phyloP scores from a whole-genome alignment of 2,888 invertebrate genomes.

The Dicycla oo region DNA sequence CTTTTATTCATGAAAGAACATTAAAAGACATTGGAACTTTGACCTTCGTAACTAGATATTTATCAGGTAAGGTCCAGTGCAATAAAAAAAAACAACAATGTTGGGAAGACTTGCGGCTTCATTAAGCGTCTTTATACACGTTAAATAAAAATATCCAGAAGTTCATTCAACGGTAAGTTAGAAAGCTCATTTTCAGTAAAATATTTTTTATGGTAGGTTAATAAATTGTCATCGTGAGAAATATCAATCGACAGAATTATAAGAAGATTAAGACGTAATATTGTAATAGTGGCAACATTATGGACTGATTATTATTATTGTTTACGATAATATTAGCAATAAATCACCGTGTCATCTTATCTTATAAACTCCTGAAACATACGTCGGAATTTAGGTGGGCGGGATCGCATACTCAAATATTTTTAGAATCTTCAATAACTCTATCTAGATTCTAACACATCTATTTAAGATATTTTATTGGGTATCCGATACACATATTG shows the following conservation, averaged over 20 bases:
- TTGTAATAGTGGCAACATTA: background rate
- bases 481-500: background rate
- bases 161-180: background rate
- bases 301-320: background rate
- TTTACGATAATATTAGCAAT: conserved; percentile 17
- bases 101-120: no score
- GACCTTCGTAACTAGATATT: no score
- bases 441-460: background rate
- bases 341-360: background rate
- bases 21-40: no score
- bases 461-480: conserved; percentile 12
- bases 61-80: no score
- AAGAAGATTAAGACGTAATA: background rate
- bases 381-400: conserved; percentile 19
- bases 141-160: background rate
- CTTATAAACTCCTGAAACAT: conserved; percentile 1
- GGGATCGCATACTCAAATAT: conserved; percentile 4
- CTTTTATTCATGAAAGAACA: no score
- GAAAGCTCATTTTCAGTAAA: background rate
- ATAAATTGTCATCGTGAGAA: background rate
- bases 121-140: no score
- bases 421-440: conserved; percentile 5
- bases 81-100: no score
- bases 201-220: background rate
- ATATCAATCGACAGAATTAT: background rate